Evolutionary conservation across 2,113 vertebrate species (phyloP).

Genomic region (Ammodramus savannarum): DNA sequence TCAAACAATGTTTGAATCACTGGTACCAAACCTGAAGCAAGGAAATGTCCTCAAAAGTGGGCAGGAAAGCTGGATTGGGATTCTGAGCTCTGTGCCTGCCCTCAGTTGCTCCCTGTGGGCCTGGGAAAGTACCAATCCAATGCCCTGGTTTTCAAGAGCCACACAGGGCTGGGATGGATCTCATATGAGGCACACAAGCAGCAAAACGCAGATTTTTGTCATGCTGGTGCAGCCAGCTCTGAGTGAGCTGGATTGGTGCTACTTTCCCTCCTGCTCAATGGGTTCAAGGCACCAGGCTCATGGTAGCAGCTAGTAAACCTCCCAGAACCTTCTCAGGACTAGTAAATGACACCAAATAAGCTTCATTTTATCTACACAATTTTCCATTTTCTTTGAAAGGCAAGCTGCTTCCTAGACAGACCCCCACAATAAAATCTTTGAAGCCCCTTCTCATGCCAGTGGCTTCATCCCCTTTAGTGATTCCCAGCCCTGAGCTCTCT

Average conservation of each 20-base stretch:
- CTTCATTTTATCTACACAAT: neutral
- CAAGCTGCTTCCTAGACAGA: neutral
- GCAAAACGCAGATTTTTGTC: neutral
- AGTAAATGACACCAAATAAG: neutral
- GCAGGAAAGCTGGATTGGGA: neutral
- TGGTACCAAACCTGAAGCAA: neutral
- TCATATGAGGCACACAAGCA: neutral
- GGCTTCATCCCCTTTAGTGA: neutral
- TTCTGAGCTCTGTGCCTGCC: neutral
- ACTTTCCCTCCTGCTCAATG: neutral
- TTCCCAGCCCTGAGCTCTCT: neutral
- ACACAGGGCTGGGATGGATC: neutral
- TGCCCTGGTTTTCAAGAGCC: neutral
- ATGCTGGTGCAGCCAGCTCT: neutral
- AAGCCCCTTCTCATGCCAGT: neutral
- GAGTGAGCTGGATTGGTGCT: neutral
- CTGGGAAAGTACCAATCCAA: neutral
- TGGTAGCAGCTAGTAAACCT: neutral
- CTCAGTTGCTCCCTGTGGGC: neutral
- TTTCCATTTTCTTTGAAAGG: neutral
- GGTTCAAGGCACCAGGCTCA: neutral
- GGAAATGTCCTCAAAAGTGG: neutral
- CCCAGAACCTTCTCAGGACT: neutral
- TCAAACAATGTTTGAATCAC: accelerated
- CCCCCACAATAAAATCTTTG: neutral